Conservation (phyloP, 2,888 invertebrate genomes). For the Cerceris ruficornis region DNA sequence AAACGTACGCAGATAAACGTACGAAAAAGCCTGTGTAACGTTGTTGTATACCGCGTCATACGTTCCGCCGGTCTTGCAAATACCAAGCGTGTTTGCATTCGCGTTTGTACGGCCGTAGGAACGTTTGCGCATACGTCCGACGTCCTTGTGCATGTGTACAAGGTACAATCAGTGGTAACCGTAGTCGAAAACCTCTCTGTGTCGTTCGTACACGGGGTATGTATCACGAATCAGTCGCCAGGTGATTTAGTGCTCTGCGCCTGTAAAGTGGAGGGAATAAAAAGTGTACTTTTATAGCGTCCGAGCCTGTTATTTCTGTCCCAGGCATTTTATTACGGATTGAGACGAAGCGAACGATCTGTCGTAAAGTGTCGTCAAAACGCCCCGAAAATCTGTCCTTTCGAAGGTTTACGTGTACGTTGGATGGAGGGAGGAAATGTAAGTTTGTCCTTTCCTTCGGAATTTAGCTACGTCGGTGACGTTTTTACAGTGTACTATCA, state of each 20-base stretch:
- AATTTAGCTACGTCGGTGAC: too few relatives aligned
- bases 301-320: background rate
- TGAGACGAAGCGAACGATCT: conserved; percentile 1
- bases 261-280: background rate
- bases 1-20: conserved; percentile 30
- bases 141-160: background rate
- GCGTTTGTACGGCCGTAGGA: background rate
- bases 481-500: too few relatives aligned
- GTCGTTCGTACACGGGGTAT: background rate
- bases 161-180: conserved; percentile 5
- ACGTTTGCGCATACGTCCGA: background rate
- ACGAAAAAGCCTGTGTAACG: conserved; percentile 22
- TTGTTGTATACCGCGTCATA: conserved; percentile 19
- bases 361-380: conserved; percentile 5
- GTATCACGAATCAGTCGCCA: conserved; percentile 10
- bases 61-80: conserved; percentile 1
- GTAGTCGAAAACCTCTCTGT: conserved; percentile 1
- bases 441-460: too few relatives aligned
- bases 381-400: too few relatives aligned
- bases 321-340: background rate
- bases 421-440: too few relatives aligned
- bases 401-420: too few relatives aligned
- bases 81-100: background rate
- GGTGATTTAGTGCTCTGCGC: background rate
- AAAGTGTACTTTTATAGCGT: conserved; percentile 1